A percentile compares a stretch with the other conserved stretches of the same genome.
These are phyloP conservation scores for Bubo blakistoni DNA, from an alignment of 2,113 vertebrate species.

Conservation along the genomic window DNA sequence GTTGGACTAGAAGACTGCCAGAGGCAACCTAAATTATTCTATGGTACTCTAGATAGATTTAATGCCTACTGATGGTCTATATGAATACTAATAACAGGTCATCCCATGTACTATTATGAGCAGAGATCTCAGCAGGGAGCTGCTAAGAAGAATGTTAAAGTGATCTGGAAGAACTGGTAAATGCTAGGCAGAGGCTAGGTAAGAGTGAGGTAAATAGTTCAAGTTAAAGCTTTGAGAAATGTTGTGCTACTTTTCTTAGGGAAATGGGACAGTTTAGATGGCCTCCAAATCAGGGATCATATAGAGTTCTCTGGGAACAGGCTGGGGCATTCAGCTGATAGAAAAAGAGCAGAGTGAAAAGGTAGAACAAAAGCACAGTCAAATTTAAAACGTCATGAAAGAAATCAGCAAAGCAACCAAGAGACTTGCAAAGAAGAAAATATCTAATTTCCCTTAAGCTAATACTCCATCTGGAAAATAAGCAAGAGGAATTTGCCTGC, in stretches of 20 bases:
- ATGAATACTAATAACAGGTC: neutral
- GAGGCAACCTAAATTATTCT: neutral
- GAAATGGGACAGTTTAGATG: neutral
- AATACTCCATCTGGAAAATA: neutral
- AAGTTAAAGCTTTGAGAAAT: neutral
- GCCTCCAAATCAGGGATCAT: neutral
- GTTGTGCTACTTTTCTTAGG: neutral
- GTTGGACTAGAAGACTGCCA: neutral
- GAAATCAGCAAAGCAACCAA: neutral
- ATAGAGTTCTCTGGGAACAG: neutral
- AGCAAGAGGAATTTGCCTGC: neutral
- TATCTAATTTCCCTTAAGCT: neutral
- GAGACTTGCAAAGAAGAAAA: neutral
- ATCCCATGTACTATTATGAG: neutral
- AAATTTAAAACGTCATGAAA: neutral
- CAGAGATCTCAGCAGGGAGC: neutral
- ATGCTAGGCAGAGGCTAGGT: neutral
- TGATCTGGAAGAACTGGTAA: neutral
- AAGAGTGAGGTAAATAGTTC: neutral
- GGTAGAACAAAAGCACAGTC: neutral
- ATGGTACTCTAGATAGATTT: neutral
- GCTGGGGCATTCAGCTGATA: neutral
- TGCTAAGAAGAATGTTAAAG: neutral
- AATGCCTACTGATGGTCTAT: neutral
- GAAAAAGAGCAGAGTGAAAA: neutral